A percentile compares a stretch with the other conserved stretches of the same genome.
Conservation (phyloP, 2,113 vertebrate species). For the Gambusia affinis region DNA sequence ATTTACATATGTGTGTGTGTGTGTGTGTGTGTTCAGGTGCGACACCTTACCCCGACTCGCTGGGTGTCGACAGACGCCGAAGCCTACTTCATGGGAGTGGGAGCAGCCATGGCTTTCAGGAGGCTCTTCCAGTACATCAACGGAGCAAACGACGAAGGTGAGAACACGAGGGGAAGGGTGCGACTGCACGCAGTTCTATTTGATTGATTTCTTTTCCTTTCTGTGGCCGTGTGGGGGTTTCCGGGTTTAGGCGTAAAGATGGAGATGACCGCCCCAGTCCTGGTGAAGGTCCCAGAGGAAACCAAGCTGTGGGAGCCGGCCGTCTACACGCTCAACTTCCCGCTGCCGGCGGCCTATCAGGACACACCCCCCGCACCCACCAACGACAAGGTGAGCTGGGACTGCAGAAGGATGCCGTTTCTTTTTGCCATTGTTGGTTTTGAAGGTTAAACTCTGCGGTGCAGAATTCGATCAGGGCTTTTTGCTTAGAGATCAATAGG, state of each 20-base stretch:
- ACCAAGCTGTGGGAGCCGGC: conserved; percentile 80
- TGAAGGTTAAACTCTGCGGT: conserved; percentile 11
- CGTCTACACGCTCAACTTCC: conserved; percentile 80
- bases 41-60: conserved; percentile 78
- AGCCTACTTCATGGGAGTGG: conserved; percentile 81
- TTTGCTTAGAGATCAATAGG: conserved; percentile 12
- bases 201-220: not conserved
- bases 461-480: conserved; percentile 20
- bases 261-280: conserved; percentile 81
- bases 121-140: conserved; percentile 83
- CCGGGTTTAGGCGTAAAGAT: conserved; percentile 73
- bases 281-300: conserved; percentile 80
- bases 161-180: not conserved
- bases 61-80: conserved; percentile 83
- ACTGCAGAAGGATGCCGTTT: not conserved
- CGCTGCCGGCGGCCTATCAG: conserved; percentile 77
- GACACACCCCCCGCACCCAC: conserved; percentile 74
- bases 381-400: conserved; percentile 77
- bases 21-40: conserved; percentile 67
- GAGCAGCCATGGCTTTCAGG: conserved; percentile 81
- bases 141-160: conserved; percentile 77
- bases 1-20: not conserved
- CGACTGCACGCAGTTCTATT: not conserved
- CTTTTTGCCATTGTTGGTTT: not conserved
- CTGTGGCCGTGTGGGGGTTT: not conserved